phyloP scores from a whole-genome alignment of 2,888 invertebrate genomes.

The Pandemis heparana region DNA sequence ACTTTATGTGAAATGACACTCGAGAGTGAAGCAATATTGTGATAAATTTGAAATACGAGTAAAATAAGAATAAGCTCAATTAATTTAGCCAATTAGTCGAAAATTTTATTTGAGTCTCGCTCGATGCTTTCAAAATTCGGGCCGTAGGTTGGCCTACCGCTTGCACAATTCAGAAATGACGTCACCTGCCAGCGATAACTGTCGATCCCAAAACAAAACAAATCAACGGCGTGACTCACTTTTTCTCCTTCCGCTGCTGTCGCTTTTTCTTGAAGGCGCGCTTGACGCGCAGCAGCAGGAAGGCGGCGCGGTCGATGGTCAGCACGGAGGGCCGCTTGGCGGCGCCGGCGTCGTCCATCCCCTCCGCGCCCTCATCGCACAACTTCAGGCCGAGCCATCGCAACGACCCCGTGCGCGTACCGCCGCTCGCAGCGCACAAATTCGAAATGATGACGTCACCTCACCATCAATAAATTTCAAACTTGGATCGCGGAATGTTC shows the following conservation, averaged over 20 bases:
- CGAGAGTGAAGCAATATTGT: no score
- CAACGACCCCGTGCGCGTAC: slow-evolving; percentile 75
- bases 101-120: no score
- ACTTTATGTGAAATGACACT: no score
- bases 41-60: no score
- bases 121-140: no score
- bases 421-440: slow-evolving; percentile 56
- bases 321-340: slow-evolving; percentile 88
- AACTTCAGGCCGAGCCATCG: slow-evolving; percentile 85
- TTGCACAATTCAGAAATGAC: no score
- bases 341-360: slow-evolving; percentile 78
- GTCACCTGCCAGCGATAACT: no score
- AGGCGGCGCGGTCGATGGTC: slow-evolving; percentile 95
- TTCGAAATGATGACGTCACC: slow-evolving; percentile 44
- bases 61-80: no score
- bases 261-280: slow-evolving; percentile 96
- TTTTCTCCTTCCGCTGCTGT: slow-evolving; percentile 94
- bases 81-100: no score
- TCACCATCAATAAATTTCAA: not conserved
- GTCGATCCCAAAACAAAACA: no score
- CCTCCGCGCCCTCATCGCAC: slow-evolving; percentile 81
- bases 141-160: no score
- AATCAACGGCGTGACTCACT: slow-evolving; percentile 84
- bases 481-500: not conserved
- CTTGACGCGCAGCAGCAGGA: slow-evolving; percentile 94